A percentile compares a stretch with the other conserved stretches of the same genome.
Conservation (phyloP, 2,888 invertebrate genomes). For the Nysson spinosus region DNA sequence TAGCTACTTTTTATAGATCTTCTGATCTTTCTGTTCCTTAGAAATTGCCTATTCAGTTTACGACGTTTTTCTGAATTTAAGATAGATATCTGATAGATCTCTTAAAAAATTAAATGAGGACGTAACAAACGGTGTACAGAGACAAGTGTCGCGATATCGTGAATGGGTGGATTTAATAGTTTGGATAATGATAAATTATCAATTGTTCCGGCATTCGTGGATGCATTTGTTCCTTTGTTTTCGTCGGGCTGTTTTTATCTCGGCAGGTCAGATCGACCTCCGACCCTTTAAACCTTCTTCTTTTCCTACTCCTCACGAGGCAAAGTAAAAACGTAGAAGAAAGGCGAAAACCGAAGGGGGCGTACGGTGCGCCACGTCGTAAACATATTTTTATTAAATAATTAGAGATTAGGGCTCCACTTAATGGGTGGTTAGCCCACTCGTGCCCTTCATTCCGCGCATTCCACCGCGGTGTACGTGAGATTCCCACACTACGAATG, state of each 20-base stretch:
- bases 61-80: no score
- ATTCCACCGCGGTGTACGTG: constrained; percentile 75
- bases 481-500: constrained; percentile 75
- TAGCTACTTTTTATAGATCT: no score
- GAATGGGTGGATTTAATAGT: no score
- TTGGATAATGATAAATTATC: constrained; percentile 41
- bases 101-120: no score
- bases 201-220: constrained; percentile 46
- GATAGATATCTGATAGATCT: no score
- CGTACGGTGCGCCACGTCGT: constrained; percentile 76
- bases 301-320: constrained; percentile 42
- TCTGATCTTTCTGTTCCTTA: no score
- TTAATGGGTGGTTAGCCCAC: constrained; percentile 75
- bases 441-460: constrained; percentile 76
- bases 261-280: constrained; percentile 69
- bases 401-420: constrained; percentile 76
- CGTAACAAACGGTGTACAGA: no score
- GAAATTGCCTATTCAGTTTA: no score
- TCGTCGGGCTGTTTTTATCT: constrained; percentile 43
- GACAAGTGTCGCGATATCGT: no score
- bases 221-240: constrained; percentile 38
- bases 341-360: constrained; percentile 66
- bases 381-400: constrained; percentile 78
- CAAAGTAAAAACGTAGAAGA: constrained; percentile 56
- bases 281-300: constrained; percentile 68